These are phyloP conservation scores for Pollenia amentaria DNA, from an alignment of 2,888 invertebrate species.

Conservation along the genomic window DNA sequence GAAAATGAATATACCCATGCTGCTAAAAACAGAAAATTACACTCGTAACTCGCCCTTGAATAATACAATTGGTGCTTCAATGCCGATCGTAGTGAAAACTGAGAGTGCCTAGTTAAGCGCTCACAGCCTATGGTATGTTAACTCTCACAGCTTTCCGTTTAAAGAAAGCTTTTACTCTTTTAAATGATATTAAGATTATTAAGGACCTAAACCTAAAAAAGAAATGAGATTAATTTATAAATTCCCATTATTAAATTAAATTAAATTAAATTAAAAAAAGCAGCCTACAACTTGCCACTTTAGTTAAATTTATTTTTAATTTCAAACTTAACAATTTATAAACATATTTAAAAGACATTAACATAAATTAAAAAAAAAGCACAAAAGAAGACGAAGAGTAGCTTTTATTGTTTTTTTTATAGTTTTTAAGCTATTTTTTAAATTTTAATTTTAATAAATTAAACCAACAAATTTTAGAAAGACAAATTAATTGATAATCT, in stretches of 20 bases:
- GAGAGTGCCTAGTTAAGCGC: constrained; percentile 83
- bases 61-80: constrained; percentile 76
- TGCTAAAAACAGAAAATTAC: constrained; percentile 82
- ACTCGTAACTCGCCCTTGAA: constrained; percentile 80
- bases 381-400: constrained; percentile 59
- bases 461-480: constrained; percentile 52
- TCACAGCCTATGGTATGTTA: constrained; percentile 71
- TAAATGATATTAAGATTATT: constrained; percentile 68
- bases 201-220: neutral
- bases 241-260: constrained; percentile 8
- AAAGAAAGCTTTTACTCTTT: constrained; percentile 71
- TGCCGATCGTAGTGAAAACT: constrained; percentile 84
- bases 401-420: constrained; percentile 66
- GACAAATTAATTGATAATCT: constrained; percentile 78
- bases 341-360: constrained; percentile 44
- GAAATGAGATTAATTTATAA: constrained; percentile 54
- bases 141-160: constrained; percentile 70
- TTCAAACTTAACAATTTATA: constrained; percentile 4
- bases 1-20: constrained; percentile 82
- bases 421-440: constrained; percentile 40
- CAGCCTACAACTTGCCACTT: constrained; percentile 72
- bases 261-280: constrained; percentile 43
- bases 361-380: constrained; percentile 34
- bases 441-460: constrained; percentile 20
- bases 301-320: constrained; percentile 64